Evolutionary conservation across 2,113 vertebrate genomes (phyloP).

Genomic region (Pedetes capensis): DNA sequence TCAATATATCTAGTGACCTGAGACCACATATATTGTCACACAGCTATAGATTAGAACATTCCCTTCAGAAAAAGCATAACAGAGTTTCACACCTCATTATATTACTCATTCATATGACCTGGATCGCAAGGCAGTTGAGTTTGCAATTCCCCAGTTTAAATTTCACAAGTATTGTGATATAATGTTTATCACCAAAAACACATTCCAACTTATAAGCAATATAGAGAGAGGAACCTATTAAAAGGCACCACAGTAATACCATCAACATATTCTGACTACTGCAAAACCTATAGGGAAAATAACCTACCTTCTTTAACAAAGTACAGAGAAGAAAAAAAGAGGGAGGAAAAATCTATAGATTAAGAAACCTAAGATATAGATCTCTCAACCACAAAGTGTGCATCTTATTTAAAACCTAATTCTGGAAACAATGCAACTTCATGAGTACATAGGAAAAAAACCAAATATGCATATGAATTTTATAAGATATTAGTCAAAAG

Average conservation of each 20-base stretch:
- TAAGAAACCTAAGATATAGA: neutral
- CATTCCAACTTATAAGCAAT: neutral
- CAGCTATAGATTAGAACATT: neutral
- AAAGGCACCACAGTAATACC: neutral
- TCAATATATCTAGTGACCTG: neutral
- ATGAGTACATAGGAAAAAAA: too few species aligned
- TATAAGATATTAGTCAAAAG: too few species aligned
- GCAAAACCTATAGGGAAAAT: neutral
- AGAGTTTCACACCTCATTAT: neutral
- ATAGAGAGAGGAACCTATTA: neutral
- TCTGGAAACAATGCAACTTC: too few species aligned
- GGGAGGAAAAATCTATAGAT: neutral
- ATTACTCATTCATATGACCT: neutral
- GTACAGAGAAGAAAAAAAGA: neutral
- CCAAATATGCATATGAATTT: too few species aligned
- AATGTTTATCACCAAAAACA: neutral
- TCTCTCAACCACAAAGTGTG: neutral
- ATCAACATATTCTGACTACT: neutral
- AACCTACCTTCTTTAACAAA: conserved; percentile 15
- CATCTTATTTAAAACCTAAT: neutral
- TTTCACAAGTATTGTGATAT: neutral
- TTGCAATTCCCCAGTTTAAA: neutral
- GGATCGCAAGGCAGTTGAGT: neutral
- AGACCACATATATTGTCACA: neutral
- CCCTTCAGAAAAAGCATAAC: neutral